phyloP scores from a whole-genome alignment of 2,797 vertebrate genomes.

The Eidolon dupreanum region DNA sequence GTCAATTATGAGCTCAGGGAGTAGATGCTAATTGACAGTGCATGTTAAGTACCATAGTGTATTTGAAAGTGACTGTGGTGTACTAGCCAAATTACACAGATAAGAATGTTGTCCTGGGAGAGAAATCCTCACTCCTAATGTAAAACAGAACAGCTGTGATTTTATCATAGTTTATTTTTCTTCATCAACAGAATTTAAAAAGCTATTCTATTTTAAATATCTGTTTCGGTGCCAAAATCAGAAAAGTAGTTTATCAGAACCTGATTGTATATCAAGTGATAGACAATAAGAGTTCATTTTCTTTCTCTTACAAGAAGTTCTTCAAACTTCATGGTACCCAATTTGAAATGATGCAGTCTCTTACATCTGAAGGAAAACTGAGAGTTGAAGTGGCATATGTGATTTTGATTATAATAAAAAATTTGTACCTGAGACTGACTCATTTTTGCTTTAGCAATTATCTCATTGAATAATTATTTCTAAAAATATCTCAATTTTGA shows the following conservation, averaged over 20 bases:
- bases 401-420: neutral
- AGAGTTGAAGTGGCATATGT: neutral
- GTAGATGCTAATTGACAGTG: constrained; percentile 1
- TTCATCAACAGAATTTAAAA: neutral
- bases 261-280: neutral
- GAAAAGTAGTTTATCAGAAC: neutral
- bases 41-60: neutral
- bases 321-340: neutral
- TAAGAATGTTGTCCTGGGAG: neutral
- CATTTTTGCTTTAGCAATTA: neutral
- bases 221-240: neutral
- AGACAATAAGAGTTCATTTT: neutral
- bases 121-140: neutral
- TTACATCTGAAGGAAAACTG: neutral
- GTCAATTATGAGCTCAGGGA: constrained; percentile 8
- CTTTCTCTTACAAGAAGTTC: neutral
- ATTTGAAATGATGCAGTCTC: neutral
- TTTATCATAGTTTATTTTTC: neutral
- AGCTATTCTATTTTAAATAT: neutral
- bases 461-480: neutral
- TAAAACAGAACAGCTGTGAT: neutral
- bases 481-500: neutral
- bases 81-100: neutral
- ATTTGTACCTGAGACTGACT: neutral
- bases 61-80: neutral